A percentile compares a stretch with the other conserved stretches of the same genome.
Evolutionary conservation across 2,888 invertebrate species (phyloP).

Genomic region (Drosophila setosimentum): DNA sequence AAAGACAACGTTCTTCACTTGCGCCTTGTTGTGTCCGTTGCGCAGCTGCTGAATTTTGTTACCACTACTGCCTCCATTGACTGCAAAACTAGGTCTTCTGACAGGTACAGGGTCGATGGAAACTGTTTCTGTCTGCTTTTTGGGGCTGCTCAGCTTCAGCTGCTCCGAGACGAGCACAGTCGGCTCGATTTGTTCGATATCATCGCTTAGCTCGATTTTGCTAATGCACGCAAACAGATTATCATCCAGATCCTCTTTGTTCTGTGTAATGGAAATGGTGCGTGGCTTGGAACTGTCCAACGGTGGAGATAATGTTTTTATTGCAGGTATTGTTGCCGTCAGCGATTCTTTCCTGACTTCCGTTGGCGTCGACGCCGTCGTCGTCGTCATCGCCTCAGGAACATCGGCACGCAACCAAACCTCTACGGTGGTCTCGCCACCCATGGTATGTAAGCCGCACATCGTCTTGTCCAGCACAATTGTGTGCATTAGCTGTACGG

Average conservation of each 20-base stretch:
- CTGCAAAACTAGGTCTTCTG: not conserved
- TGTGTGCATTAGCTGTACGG: constrained; percentile 92
- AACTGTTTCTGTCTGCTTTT: constrained; percentile 37
- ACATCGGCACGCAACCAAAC: constrained; percentile 87
- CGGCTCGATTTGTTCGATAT: constrained; percentile 85
- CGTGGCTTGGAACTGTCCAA: constrained; percentile 50
- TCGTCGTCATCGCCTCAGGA: not conserved
- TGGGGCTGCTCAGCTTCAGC: constrained; percentile 66
- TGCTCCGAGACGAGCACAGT: constrained; percentile 78
- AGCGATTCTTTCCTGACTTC: constrained; percentile 14
- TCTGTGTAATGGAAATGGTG: constrained; percentile 66
- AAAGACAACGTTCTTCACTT: constrained; percentile 77
- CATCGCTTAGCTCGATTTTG: constrained; percentile 81
- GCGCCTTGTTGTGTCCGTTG: constrained; percentile 25
- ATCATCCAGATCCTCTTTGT: constrained; percentile 80
- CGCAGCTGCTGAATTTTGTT: constrained; percentile 8
- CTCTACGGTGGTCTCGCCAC: constrained; percentile 92
- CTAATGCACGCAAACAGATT: constrained; percentile 81
- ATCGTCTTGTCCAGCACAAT: constrained; percentile 92
- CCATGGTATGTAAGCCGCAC: constrained; percentile 93
- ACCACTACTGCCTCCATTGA: constrained; percentile 34
- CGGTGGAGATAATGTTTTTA: not conserved
- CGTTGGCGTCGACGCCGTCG: not conserved
- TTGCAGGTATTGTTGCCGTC: not conserved
- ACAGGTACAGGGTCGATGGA: not conserved